Conservation (phyloP, 2,113 vertebrate genomes). For the Cryptoleucopteryx plumbea region DNA sequence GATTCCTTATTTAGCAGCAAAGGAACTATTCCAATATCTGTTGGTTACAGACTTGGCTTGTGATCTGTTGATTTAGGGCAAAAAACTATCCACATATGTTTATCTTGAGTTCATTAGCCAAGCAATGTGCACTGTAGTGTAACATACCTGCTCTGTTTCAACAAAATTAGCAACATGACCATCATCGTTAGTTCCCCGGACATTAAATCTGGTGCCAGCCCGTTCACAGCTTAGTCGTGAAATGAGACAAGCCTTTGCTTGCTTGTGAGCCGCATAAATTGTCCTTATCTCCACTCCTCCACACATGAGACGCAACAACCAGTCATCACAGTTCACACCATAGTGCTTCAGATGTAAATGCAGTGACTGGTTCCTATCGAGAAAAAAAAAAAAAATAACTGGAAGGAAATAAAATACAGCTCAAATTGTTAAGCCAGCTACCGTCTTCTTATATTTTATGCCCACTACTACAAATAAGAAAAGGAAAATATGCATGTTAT, state of each 20-base stretch:
- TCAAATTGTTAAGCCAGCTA: neutral
- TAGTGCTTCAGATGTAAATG: slow-evolving; percentile 97
- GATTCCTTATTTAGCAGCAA: neutral
- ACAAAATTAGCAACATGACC: slow-evolving; percentile 98
- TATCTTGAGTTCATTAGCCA: neutral
- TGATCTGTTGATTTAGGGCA: neutral
- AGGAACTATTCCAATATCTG: neutral
- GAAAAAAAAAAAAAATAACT: neutral
- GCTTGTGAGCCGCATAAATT: slow-evolving; percentile 96
- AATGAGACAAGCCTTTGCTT: slow-evolving; percentile 97
- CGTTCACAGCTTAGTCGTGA: slow-evolving; percentile 94
- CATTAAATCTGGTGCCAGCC: slow-evolving; percentile 95
- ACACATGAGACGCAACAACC: slow-evolving; percentile 95
- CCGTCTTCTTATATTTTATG: neutral
- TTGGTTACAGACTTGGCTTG: neutral
- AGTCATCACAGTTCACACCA: slow-evolving; percentile 94
- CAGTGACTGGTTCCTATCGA: slow-evolving; percentile 90
- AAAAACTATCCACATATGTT: neutral
- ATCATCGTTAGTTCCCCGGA: slow-evolving; percentile 95
- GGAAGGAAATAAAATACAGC: neutral
- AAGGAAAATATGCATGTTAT: neutral
- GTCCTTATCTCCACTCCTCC: slow-evolving; percentile 96
- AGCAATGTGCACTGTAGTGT: neutral
- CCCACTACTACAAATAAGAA: neutral
- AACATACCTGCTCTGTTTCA: slow-evolving; percentile 92